phyloP scores from a whole-genome alignment of 2,113 vertebrate species.

The Kryptolebias marmoratus region DNA sequence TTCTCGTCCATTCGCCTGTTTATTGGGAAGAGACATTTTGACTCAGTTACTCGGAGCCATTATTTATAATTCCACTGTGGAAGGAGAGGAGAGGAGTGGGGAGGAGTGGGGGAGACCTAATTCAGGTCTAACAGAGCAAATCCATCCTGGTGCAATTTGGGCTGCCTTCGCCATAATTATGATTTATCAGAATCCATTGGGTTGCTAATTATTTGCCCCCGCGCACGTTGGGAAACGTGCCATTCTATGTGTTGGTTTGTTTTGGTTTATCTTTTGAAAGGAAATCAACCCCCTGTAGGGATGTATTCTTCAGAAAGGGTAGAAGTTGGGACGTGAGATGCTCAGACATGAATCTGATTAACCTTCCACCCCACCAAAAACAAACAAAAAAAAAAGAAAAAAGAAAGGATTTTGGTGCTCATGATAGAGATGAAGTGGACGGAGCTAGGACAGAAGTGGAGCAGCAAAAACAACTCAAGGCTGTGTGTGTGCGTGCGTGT shows the following conservation, averaged over 20 bases:
- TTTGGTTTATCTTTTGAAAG: too few relatives aligned
- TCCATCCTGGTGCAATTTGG: conserved; percentile 65
- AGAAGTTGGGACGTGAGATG: too few relatives aligned
- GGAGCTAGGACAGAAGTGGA: conserved; percentile 39
- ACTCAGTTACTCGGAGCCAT: conserved; percentile 43
- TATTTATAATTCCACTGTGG: conserved; percentile 60
- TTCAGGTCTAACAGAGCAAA: conserved; percentile 64
- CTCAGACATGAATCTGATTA: not conserved
- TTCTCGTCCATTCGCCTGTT: conserved; percentile 28
- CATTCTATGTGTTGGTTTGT: not conserved
- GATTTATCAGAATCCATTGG: conserved; percentile 67
- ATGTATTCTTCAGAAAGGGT: too few relatives aligned
- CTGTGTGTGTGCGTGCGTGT: too few relatives aligned
- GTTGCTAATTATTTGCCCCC: conserved; percentile 50
- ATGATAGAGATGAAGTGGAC: conserved; percentile 70
- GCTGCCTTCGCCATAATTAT: conserved; percentile 71
- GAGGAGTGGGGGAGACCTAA: conserved; percentile 41
- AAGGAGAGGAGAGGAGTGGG: conserved; percentile 50
- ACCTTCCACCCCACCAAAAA: conserved; percentile 5
- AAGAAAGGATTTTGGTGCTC: conserved; percentile 45
- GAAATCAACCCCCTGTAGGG: too few relatives aligned
- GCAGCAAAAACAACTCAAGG: conserved; percentile 43
- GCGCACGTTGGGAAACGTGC: not conserved
- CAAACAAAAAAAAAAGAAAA: not conserved
- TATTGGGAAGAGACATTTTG: conserved; percentile 22